Conservation (phyloP, 2,113 vertebrate species). For the Mirounga angustirostris region DNA sequence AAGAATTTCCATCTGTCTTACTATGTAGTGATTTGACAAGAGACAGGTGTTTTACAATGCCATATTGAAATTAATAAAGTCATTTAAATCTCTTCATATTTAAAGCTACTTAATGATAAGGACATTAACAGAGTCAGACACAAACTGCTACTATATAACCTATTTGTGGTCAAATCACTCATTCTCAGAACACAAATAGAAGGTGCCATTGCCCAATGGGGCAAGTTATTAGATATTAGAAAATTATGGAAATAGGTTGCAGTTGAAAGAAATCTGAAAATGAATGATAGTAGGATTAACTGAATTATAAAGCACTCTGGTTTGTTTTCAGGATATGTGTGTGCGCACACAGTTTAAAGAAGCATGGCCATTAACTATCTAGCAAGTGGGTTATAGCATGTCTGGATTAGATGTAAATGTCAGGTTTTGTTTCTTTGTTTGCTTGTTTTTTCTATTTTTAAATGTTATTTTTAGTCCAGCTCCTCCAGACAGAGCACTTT, state of each 20-base stretch:
- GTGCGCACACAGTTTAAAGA: slow-evolving; percentile 25
- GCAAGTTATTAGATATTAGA: neutral
- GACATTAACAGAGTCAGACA: slow-evolving; percentile 80
- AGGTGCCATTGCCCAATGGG: neutral
- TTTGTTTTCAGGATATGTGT: slow-evolving; percentile 2
- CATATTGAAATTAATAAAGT: slow-evolving; percentile 85
- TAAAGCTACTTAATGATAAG: slow-evolving; percentile 81
- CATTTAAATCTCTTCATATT: slow-evolving; percentile 80
- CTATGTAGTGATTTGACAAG: slow-evolving; percentile 82
- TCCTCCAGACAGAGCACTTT: neutral
- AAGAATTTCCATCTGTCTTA: slow-evolving; percentile 71
- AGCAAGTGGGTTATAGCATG: neutral
- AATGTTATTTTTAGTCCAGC: neutral
- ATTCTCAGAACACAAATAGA: slow-evolving; percentile 15
- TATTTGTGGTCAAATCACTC: slow-evolving; percentile 57
- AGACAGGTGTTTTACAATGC: slow-evolving; percentile 80
- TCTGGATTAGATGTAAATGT: neutral
- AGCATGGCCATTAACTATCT: neutral
- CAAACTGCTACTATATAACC: slow-evolving; percentile 66
- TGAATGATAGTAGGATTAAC: neutral
- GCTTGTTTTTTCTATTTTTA: neutral
- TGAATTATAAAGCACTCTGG: neutral
- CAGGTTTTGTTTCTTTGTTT: neutral
- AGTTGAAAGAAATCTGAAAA: slow-evolving; percentile 3
- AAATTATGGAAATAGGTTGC: neutral